Base-by-base conservation (phyloP, 2,888 invertebrate species). In the Thumatha senex region DNA sequence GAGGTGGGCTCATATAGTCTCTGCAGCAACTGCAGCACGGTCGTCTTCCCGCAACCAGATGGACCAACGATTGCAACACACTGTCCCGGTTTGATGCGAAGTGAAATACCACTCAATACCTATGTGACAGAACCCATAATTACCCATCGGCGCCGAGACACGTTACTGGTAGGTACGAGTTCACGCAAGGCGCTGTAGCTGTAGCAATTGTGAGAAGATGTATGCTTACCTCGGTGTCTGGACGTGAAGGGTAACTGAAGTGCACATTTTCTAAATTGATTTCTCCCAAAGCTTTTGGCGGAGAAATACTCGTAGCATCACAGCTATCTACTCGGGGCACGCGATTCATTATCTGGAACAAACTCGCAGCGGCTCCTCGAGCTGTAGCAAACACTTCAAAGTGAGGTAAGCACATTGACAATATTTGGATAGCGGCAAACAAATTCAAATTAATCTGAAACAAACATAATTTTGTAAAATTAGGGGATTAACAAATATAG, bases 11-110 rank as follows among this genome's bases (percentile, higher is more conserved):
- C 96, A 71, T 96, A 96, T 49, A 96, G 92, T 46, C 96, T 84
- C 67, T 96, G 95, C 51, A 95, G 83, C 10, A 97, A 84, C 69
- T 97, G 96, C 36, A 97, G 82, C 44, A 95, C 93, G 0, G 97
- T 97, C 0, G 96, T 96, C 79, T 97, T 97, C 2, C 97, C 97
- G 76, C 96, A 96, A 0, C 97, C 96, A 8, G 95, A 95, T 8
- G 95, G 93, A 0, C 94, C 95, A 0, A 96, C 96, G 24, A 96
- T 82, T 0, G 96, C 96, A 1, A 96, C 94, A 30, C 94, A 95
- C 78, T 95, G 93, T 0, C 95, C 95, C 0, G 93, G 84, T 61
- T 93, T 93, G 15, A 96, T 92, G 43, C 92, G 91, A 33, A 96
- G 80, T 15, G 93, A 93, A 35, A 96, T 82, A 0, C 94, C 96